Base-by-base conservation (phyloP, 1,140 invertebrate genomes). In the Theocolax elegans region DNA sequence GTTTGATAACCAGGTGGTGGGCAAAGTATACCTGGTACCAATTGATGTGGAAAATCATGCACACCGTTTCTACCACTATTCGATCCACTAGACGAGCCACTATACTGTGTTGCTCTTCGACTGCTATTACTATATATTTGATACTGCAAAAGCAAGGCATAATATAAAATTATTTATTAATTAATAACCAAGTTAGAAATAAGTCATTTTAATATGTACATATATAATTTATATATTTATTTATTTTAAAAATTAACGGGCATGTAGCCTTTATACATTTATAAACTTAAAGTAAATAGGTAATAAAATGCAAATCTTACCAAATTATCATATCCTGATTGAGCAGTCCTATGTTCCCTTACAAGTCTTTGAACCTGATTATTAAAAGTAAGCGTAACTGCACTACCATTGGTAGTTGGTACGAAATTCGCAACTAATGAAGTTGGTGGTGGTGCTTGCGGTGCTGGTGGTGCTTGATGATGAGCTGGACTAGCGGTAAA, bases 1-100 rank as follows among this genome's bases (percentile, higher is more conserved):
- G 92, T 92, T 86, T 96, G 95, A 80, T 96, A 96, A n/a, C 89
- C 89, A 46, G 90, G 87, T 27, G 89, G 88, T 75, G 94, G 94
- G 83, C 94, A 96, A n/a, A 96, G 86, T 74, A 97, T 95, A 46
- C 95, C 96, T 7, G 95, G 95, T 13, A 97, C 94, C 73, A 97
- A 85, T 79, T 95, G 94, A 80, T 94, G 93, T 77, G 92, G 92
- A 84, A 95, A 94, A 71, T 78, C 92, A 85, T 75, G 89, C 81
- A 79, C 89, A 72, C 82, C 85, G 58, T 71, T 83, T 72, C 84
- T 72, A 17, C 82, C 83, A 44, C 82, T 80, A 35, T 83, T 86
- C 3, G 83, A 85, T 46, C 82, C 80, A 71, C 67, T 83, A 0
- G 84, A 85, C 10, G 83, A 85, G 59, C 80, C 74, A 59, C 79